Percentiles rank a stretch among this genome's conserved stretches.
Evolutionary conservation across 2,797 vertebrate species (phyloP).

Genomic region (Strix occidentalis): DNA sequence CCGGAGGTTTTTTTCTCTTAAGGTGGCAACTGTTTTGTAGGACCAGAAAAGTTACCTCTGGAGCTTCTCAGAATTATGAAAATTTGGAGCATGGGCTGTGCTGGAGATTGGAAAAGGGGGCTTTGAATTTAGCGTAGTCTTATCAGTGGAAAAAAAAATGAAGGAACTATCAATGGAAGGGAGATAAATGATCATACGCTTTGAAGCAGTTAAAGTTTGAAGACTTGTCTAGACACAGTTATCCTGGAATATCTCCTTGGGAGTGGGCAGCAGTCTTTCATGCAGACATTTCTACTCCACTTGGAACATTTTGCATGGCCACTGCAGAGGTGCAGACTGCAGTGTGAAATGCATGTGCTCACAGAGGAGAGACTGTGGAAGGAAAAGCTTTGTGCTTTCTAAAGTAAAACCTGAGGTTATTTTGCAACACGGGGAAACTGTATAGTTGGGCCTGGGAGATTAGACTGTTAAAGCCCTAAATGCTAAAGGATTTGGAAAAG

Average conservation of each 20-base stretch:
- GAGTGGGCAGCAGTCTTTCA: background rate
- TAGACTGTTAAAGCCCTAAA: background rate
- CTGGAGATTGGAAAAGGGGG: background rate
- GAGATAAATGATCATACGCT: background rate
- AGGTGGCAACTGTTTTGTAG: background rate
- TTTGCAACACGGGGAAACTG: accelerated
- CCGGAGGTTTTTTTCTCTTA: background rate
- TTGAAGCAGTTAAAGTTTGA: background rate
- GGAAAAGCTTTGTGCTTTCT: background rate
- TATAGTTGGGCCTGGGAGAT: background rate
- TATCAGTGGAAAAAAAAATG: background rate
- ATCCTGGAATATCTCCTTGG: background rate
- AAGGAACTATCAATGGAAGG: background rate
- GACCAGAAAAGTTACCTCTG: background rate
- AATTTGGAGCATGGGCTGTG: background rate
- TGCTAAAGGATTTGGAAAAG: background rate
- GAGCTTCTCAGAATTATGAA: background rate
- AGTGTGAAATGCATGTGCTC: background rate
- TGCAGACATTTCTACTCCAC: background rate
- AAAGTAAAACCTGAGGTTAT: background rate
- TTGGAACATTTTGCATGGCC: background rate
- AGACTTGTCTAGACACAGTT: background rate
- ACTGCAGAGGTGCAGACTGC: background rate
- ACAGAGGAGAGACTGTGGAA: background rate
- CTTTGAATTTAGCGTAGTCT: background rate